Evolutionary conservation across 2,888 invertebrate genomes (phyloP), one percentile per base, ranked within the genome.

Genomic region (Diplolepis rosae): DNA sequence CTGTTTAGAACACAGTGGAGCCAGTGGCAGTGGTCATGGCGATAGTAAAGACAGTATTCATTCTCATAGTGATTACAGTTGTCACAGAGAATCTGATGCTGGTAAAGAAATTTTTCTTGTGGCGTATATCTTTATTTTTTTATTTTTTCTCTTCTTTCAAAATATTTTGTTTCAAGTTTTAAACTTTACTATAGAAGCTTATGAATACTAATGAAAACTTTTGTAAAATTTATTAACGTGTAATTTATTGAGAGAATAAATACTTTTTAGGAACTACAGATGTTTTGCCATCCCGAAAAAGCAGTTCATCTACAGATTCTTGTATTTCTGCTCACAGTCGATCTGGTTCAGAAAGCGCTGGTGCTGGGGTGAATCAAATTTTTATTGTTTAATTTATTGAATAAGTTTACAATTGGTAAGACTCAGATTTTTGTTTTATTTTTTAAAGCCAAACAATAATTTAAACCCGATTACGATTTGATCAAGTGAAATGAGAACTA

Each of bases 261-360:
- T 11, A 39, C 27, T 67, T 71, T 65, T 54, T 54, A 85, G 84
- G 83, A 65, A 79, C 82, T 13, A 71, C 80, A 24, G 88, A 88
- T 68, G 74, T 82, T 39, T 80, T 91, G 72, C 90, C 91, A 13
- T 92, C 92, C 27, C 89, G 92, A 27, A 91, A 92, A 84, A 92
- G 91, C 83, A 92, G 92, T 77, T 92, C 92, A 50, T 92, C 92
- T 0, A 92, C 92, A 4, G 92, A 92, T 73, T 92, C 92, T 39
- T 92, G 92, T 82, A 85, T 92, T 39, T 92, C 92, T 4, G 91
- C 91, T 39, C 91, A 92, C 77, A 91, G 91, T 77, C 88, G 91
- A 72, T 92, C 92, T 1, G 91, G 91, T 22, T 91, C 90, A 48
- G 90, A 89, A 67, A 89, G 90, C 77, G 90, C 90, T 61, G 89